Evolutionary conservation across 2,797 vertebrate species (phyloP).

Genomic region (Sebastes miniatus): DNA sequence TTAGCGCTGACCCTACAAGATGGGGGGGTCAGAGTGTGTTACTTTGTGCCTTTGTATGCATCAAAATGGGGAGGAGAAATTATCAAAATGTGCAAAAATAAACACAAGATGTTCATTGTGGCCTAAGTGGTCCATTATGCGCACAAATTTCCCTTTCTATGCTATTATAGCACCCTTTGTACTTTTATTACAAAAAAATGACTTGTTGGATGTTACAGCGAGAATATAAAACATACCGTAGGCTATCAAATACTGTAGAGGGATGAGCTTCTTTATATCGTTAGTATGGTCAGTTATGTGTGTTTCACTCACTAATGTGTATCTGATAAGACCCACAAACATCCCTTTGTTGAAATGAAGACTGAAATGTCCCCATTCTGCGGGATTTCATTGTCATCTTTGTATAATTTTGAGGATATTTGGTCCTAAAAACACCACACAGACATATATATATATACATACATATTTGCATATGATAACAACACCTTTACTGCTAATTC

Average conservation of each 20-base stretch:
- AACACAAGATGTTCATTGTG: conserved; percentile 70
- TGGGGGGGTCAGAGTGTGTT: conserved; percentile 71
- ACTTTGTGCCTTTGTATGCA: conserved; percentile 70
- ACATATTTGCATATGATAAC: not conserved
- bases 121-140: conserved; percentile 68
- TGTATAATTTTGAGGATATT: not conserved
- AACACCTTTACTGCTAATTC: conserved; percentile 33
- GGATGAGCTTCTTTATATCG: not conserved
- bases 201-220: conserved; percentile 32
- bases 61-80: conserved; percentile 63
- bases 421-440: not conserved
- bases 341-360: not conserved
- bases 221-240: conserved; percentile 20
- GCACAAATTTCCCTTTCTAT: conserved; percentile 55
- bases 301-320: not conserved
- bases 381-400: not conserved
- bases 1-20: conserved; percentile 79
- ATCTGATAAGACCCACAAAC: not conserved
- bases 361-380: not conserved
- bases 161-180: conserved; percentile 49
- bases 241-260: conserved; percentile 1
- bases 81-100: conserved; percentile 72
- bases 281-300: not conserved
- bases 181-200: conserved; percentile 30
- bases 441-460: not conserved